These are phyloP conservation scores for Amblyjoppa proteus DNA, from an alignment of 2,888 invertebrate genomes.

Conservation along the genomic window DNA sequence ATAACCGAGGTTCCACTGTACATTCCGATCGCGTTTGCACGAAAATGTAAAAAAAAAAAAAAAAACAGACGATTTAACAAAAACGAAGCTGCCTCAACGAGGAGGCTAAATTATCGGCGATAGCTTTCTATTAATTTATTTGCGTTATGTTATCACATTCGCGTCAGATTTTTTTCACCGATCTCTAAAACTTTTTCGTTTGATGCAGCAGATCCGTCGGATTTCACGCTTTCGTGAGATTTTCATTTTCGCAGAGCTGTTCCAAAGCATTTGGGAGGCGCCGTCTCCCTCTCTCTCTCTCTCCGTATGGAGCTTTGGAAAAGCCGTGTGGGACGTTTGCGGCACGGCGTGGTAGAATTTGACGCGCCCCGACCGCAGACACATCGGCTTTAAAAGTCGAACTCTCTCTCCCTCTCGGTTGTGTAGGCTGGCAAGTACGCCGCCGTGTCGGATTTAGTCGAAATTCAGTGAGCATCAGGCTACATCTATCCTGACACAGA, in stretches of 20 bases:
- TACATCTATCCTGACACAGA: constrained; percentile 28
- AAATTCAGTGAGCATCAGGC: constrained; percentile 49
- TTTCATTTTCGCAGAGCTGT: constrained; percentile 15
- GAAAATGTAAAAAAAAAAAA: neutral
- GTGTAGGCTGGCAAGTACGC: constrained; percentile 32
- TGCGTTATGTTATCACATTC: neutral
- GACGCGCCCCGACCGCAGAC: constrained; percentile 59
- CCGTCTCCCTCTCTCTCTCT: constrained; percentile 31
- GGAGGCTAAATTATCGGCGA: too few relatives aligned
- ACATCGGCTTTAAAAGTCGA: constrained; percentile 59
- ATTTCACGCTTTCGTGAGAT: constrained; percentile 7
- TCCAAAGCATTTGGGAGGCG: neutral
- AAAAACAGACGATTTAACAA: too few relatives aligned
- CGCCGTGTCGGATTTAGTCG: constrained; percentile 50
- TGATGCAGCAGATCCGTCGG: constrained; percentile 3
- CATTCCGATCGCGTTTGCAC: neutral
- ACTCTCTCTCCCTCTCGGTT: constrained; percentile 32
- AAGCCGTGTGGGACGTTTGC: constrained; percentile 45
- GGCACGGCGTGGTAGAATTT: constrained; percentile 42
- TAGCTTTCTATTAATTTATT: neutral
- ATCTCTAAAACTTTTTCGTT: constrained; percentile 20
- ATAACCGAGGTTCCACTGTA: too few relatives aligned
- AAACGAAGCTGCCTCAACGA: too few relatives aligned
- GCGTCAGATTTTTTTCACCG: neutral
- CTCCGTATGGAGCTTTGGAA: constrained; percentile 45